Conservation (phyloP, 2,113 vertebrate genomes). For the Melanocharis versteri region DNA sequence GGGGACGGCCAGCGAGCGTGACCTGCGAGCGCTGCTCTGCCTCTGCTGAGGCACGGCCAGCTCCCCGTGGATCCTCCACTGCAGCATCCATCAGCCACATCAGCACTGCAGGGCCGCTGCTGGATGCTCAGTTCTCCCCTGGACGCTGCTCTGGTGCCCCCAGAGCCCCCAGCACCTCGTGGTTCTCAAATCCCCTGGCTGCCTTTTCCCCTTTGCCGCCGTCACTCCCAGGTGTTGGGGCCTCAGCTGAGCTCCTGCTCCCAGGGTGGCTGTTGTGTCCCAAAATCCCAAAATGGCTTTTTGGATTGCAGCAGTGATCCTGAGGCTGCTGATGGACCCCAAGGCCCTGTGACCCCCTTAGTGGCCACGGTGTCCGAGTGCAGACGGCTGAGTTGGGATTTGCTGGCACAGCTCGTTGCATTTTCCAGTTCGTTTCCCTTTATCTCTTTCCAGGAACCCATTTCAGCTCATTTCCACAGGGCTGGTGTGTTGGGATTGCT, state of each 20-base stretch:
- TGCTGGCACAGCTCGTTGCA: not conserved
- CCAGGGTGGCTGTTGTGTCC: not conserved
- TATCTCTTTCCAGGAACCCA: not conserved
- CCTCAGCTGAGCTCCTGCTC: not conserved
- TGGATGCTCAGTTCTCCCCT: rapidly evolving
- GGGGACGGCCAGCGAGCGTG: not conserved
- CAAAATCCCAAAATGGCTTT: too few species aligned
- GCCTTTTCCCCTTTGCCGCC: rapidly evolving
- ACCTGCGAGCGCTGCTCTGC: not conserved
- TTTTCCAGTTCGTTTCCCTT: not conserved
- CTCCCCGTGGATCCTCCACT: not conserved
- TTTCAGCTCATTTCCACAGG: not conserved
- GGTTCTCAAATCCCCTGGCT: not conserved
- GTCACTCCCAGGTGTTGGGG: not conserved
- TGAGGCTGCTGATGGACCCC: not conserved
- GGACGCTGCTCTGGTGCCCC: not conserved
- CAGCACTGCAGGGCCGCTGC: not conserved
- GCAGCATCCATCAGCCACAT: not conserved
- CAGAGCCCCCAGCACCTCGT: not conserved
- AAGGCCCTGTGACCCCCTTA: not conserved
- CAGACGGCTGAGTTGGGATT: not conserved
- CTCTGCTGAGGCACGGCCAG: not conserved
- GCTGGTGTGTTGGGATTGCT: not conserved
- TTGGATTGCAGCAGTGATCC: not conserved
- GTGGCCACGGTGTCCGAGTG: not conserved